Evolutionary conservation across 2,888 invertebrate species (phyloP).

Genomic region (Elaeidobius kamerunicus): DNA sequence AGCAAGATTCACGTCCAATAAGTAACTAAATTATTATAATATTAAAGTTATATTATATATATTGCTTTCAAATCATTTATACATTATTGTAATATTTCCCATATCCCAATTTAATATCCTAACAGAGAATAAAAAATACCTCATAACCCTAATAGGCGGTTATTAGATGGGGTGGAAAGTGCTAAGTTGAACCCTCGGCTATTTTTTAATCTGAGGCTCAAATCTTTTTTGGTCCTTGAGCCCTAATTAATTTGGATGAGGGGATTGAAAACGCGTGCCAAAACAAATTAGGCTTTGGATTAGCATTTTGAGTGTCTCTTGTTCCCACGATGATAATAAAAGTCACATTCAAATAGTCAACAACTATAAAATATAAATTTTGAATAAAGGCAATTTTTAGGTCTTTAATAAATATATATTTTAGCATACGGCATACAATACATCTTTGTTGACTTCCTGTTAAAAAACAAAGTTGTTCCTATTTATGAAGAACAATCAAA

Average conservation of each 20-base stretch:
- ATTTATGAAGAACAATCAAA: too few species aligned
- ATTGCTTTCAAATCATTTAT: neutral
- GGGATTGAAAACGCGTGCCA: constrained; percentile 46
- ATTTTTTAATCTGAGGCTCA: constrained; percentile 36
- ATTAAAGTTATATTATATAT: neutral
- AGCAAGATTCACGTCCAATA: too few species aligned
- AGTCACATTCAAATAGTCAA: too few species aligned
- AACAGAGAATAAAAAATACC: constrained; percentile 17
- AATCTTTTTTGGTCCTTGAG: constrained; percentile 37
- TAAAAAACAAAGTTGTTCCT: too few species aligned
- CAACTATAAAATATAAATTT: too few species aligned
- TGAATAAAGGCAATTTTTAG: too few species aligned
- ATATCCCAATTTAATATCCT: constrained; percentile 6
- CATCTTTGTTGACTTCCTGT: too few species aligned
- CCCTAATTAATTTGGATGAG: constrained; percentile 46
- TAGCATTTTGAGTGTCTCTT: constrained; percentile 32
- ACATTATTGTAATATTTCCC: neutral
- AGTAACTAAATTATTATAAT: constrained; percentile 2
- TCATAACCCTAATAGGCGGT: constrained; percentile 17
- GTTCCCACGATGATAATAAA: constrained; percentile 32
- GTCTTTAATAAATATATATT: too few species aligned
- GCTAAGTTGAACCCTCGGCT: constrained; percentile 26
- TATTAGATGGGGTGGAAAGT: constrained; percentile 15
- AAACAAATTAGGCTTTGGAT: constrained; percentile 42
- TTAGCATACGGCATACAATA: too few species aligned